Base-by-base conservation (phyloP, 2,888 invertebrate species). In the Leptopilina drosophilae region DNA sequence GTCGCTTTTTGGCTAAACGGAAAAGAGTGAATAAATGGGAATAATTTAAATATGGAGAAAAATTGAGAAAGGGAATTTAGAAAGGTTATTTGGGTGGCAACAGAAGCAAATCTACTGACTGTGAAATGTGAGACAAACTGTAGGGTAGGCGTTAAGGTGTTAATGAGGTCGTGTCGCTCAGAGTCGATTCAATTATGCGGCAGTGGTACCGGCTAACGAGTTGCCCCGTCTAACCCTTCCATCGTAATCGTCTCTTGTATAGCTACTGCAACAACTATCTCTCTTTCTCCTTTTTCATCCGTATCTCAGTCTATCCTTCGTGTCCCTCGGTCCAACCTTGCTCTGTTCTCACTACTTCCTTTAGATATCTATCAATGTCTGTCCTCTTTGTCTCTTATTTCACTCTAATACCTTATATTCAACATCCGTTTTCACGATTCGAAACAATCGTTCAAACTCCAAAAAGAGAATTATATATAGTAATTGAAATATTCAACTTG, bases 141-240 rank as follows among this genome's bases (percentile, higher is more conserved):
- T 90, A 90, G 89, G 85, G 87, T 86, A 87, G 89, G 89, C 89
- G 88, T 88, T 88, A 89, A 91, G 91, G 91, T 91, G 91, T 91
- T 91, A 91, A 91, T 90, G 91, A 91, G 91, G 91, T 91, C 90
- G 90, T 91, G 91, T 91, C 91, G 91, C 88, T 90, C 88, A 87
- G 88, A 90, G 90, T 89, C 90, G 90, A 90, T 91, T 91, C 90
- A 91, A 91, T 91, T 91, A 91, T 91, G 90, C 91, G 87, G 81
- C 83, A 82, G 79, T 76, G 80, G 79, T 78, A 80, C 81, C 88
- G 87, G 88, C 88, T 91, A 91, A 91, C 91, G 91, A 89, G 89
- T 81, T 84, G 88, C 88, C 88, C 88, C 87, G 73, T 73, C 73
- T 73, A 73, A 56, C 73, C 73, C 56, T 73, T 73, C 73, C 73